phyloP scores from a whole-genome alignment of 2,888 invertebrate species.

The Xylophagus ater region DNA sequence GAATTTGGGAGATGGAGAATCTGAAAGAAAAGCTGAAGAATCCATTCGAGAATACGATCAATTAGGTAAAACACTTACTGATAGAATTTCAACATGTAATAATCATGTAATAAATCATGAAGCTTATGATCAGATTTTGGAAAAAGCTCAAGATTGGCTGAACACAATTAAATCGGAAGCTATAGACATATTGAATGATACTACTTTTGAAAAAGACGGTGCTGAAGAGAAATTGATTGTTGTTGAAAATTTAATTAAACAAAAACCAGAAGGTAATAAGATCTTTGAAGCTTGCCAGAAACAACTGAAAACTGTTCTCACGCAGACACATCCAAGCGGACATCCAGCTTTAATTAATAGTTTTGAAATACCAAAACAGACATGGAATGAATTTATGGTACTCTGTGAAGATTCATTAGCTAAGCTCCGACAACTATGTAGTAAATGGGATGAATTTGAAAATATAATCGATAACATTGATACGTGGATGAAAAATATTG shows the following conservation, averaged over 20 bases:
- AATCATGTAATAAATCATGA: slow-evolving; percentile 72
- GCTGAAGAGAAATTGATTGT: slow-evolving; percentile 63
- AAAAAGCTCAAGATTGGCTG: slow-evolving; percentile 73
- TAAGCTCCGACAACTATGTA: slow-evolving; percentile 62
- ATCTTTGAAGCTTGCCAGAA: slow-evolving; percentile 57
- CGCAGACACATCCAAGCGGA: slow-evolving; percentile 65
- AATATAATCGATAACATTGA: slow-evolving; percentile 64
- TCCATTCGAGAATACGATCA: slow-evolving; percentile 62
- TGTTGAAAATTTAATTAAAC: slow-evolving; percentile 63
- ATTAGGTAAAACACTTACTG: slow-evolving; percentile 54
- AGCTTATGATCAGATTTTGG: slow-evolving; percentile 66
- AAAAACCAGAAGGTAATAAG: slow-evolving; percentile 61
- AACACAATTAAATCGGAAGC: slow-evolving; percentile 70
- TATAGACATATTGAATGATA: slow-evolving; percentile 63
- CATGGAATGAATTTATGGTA: slow-evolving; percentile 64
- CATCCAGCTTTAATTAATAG: slow-evolving; percentile 62
- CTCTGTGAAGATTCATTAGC: slow-evolving; percentile 60
- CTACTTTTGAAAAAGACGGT: slow-evolving; percentile 66
- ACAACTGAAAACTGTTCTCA: slow-evolving; percentile 59
- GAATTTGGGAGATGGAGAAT: slow-evolving; percentile 66
- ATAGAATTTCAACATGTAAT: slow-evolving; percentile 54
- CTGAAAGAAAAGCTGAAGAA: slow-evolving; percentile 59
- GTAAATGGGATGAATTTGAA: slow-evolving; percentile 73
- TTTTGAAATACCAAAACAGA: slow-evolving; percentile 59
- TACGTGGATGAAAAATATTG: slow-evolving; percentile 76